A percentile compares a stretch with the other conserved stretches of the same genome.
phyloP scores from a whole-genome alignment of 1,140 invertebrate genomes.

The Zaprionus lachaisei region DNA sequence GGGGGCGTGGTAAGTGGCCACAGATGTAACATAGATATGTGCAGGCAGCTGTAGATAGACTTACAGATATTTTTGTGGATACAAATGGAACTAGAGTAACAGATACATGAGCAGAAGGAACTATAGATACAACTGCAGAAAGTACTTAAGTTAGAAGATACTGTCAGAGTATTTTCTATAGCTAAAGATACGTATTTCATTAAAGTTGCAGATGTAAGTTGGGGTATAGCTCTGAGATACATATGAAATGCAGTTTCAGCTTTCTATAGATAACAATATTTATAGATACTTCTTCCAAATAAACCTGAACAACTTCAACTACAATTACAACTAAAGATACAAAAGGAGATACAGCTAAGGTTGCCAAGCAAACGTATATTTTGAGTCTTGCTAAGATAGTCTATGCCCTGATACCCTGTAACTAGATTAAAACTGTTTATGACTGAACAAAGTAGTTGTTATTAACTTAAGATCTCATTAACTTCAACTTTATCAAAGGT shows the following conservation, averaged over 20 bases:
- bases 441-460: no score
- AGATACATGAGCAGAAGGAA: background rate
- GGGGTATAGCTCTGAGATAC: background rate
- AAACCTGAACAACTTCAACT: background rate
- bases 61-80: background rate
- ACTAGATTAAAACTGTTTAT: no score
- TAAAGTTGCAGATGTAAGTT: background rate
- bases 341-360: background rate
- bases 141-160: background rate
- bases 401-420: background rate
- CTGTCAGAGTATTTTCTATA: background rate
- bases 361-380: no score
- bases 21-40: background rate
- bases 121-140: background rate
- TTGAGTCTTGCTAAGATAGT: background rate
- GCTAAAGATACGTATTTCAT: background rate
- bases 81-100: background rate
- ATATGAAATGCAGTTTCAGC: no score
- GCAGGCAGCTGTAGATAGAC: background rate
- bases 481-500: no score
- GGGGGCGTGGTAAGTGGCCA: background rate
- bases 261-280: no score
- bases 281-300: background rate
- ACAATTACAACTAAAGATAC: background rate
- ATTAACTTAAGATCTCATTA: no score